These are phyloP conservation scores for Drosophila saltans DNA, from an alignment of 1,140 invertebrate genomes.

Conservation along the genomic window DNA sequence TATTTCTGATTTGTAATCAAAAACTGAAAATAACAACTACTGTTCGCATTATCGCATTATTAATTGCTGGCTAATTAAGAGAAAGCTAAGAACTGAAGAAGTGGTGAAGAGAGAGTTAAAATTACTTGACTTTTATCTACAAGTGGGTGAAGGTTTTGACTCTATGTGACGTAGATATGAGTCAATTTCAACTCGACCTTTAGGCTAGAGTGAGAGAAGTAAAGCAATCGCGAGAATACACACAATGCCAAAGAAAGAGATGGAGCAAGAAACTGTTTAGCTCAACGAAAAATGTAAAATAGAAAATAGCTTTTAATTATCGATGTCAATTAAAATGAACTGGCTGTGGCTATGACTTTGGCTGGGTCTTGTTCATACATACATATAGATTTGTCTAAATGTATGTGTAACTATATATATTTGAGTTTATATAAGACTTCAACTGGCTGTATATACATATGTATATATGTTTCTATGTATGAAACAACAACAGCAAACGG, in stretches of 20 bases:
- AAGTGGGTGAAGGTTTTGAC: slow-evolving; percentile 9
- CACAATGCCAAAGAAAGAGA: neutral
- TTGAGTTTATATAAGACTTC: slow-evolving; percentile 3
- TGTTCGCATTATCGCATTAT: slow-evolving; percentile 5
- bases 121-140: neutral
- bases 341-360: slow-evolving; percentile 6
- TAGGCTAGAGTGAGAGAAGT: neutral
- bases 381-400: neutral
- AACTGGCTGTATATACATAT: neutral
- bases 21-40: neutral
- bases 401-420: neutral
- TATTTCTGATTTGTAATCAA: slow-evolving; percentile 9
- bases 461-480: neutral
- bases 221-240: neutral
- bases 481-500: slow-evolving; percentile 1
- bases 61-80: slow-evolving; percentile 2
- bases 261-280: neutral
- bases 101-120: no score
- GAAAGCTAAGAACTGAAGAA: neutral
- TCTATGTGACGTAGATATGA: neutral
- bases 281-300: slow-evolving; percentile 11
- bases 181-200: slow-evolving; percentile 8
- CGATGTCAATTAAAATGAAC: slow-evolving; percentile 14
- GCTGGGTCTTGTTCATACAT: neutral
- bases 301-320: slow-evolving; percentile 14